A percentile compares a stretch with the other conserved stretches of the same genome.
Conservation (phyloP, 2,888 invertebrate species). For the Blera fallax region DNA sequence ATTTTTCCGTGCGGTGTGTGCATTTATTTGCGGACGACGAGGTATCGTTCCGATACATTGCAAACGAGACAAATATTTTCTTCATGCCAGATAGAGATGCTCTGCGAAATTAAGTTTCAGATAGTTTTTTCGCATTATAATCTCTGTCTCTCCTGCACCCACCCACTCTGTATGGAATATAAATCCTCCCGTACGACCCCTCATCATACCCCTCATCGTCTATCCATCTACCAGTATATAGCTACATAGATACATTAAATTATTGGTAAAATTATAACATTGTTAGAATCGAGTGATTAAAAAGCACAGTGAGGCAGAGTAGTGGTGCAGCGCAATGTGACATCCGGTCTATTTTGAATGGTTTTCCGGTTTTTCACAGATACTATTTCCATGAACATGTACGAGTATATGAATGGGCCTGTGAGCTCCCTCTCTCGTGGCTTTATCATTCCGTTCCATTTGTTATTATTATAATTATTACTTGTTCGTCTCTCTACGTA, state of each 20-base stretch:
- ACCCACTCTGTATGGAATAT: background rate
- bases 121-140: slow-evolving; percentile 29
- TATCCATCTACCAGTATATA: background rate
- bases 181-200: too few relatives aligned
- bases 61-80: slow-evolving; percentile 74
- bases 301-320: slow-evolving; percentile 18
- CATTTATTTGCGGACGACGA: slow-evolving; percentile 56
- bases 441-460: slow-evolving; percentile 63
- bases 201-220: too few relatives aligned
- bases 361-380: slow-evolving; percentile 69
- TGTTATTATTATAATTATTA: slow-evolving; percentile 65
- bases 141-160: background rate
- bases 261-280: slow-evolving; percentile 69
- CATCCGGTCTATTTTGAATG: slow-evolving; percentile 72
- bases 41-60: slow-evolving; percentile 74
- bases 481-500: slow-evolving; percentile 22
- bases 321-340: slow-evolving; percentile 52
- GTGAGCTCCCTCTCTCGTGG: slow-evolving; percentile 8
- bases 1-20: slow-evolving; percentile 56
- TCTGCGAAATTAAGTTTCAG: slow-evolving; percentile 63
- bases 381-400: slow-evolving; percentile 6
- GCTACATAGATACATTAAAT: slow-evolving; percentile 33
- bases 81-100: slow-evolving; percentile 68
- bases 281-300: slow-evolving; percentile 65
- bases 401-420: background rate